These are phyloP conservation scores for Eulithis testata DNA, from an alignment of 2,888 invertebrate species.

Conservation along the genomic window DNA sequence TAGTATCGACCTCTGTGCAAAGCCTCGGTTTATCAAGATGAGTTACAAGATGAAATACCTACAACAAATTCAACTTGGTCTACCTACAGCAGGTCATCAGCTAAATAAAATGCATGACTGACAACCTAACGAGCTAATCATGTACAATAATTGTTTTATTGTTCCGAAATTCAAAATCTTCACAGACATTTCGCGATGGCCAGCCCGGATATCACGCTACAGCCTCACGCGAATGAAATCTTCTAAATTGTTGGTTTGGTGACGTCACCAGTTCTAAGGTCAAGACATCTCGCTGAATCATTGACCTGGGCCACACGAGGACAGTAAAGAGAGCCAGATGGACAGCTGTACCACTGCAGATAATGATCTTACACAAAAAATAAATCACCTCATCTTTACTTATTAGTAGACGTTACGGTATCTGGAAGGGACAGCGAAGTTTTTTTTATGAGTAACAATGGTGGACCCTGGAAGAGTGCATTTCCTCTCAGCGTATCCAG, in stretches of 20 bases:
- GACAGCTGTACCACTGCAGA: neutral
- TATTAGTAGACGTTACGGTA: too few relatives aligned
- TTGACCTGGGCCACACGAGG: slow-evolving; percentile 34
- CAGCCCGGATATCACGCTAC: slow-evolving; percentile 31
- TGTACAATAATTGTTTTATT: slow-evolving; percentile 20
- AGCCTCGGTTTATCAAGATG: too few relatives aligned
- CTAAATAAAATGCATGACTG: neutral
- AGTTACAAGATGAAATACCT: too few relatives aligned
- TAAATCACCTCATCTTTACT: too few relatives aligned
- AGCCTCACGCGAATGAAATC: slow-evolving; percentile 38
- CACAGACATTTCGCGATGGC: slow-evolving; percentile 16
- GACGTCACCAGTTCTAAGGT: slow-evolving; percentile 38
- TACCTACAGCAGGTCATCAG: too few relatives aligned
- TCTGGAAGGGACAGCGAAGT: too few relatives aligned
- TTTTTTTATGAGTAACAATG: too few relatives aligned
- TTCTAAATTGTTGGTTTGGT: slow-evolving; percentile 33
- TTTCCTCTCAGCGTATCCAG: too few relatives aligned
- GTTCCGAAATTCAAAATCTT: slow-evolving; percentile 13
- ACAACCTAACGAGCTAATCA: neutral
- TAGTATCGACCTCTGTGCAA: too few relatives aligned
- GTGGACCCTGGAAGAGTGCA: too few relatives aligned
- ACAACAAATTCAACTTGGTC: too few relatives aligned
- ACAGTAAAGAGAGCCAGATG: neutral
- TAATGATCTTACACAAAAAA: too few relatives aligned
- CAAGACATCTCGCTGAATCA: slow-evolving; percentile 33